Evolutionary conservation across 2,888 invertebrate genomes (phyloP).

Genomic region (Epistrophella euchroma): DNA sequence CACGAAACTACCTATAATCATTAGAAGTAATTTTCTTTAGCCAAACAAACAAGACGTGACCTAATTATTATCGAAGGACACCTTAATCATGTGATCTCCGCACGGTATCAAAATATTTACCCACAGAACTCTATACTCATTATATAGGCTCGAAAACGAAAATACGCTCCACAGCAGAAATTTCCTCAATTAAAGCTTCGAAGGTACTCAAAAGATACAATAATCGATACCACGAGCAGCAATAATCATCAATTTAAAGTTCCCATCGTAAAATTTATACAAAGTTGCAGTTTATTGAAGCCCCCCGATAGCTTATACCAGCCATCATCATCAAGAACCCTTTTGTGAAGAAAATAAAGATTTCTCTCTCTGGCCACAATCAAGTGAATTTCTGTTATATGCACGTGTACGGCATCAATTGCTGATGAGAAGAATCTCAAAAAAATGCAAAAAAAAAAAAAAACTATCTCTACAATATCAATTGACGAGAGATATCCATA

Average conservation of each 20-base stretch:
- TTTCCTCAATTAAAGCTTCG: conserved; percentile 47
- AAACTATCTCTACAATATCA: conserved; percentile 54
- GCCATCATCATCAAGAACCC: no score
- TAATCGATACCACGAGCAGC: conserved; percentile 30
- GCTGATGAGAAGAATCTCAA: conserved; percentile 35
- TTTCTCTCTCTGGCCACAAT: conserved; percentile 28
- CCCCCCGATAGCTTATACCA: no score
- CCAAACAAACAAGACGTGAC: conserved; percentile 54
- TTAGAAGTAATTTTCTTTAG: conserved; percentile 55
- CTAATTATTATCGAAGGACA: conserved; percentile 63
- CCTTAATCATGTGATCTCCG: conserved; percentile 47
- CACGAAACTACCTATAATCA: conserved; percentile 66
- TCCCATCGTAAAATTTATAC: conserved; percentile 47
- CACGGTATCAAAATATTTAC: conserved; percentile 33
- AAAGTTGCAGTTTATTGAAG: conserved; percentile 30
- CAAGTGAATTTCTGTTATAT: conserved; percentile 28
- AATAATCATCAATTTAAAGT: conserved; percentile 52
- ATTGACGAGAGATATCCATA: conserved; percentile 47
- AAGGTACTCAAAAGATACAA: conserved; percentile 4
- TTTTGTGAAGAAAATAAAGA: conserved; percentile 8
- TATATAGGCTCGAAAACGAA: background rate
- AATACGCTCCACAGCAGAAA: background rate
- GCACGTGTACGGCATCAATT: conserved; percentile 61
- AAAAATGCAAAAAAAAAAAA: conserved; percentile 22
- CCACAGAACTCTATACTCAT: background rate